Base-by-base conservation (phyloP, 2,113 vertebrate species). In the Pollimyrus isidori region DNA sequence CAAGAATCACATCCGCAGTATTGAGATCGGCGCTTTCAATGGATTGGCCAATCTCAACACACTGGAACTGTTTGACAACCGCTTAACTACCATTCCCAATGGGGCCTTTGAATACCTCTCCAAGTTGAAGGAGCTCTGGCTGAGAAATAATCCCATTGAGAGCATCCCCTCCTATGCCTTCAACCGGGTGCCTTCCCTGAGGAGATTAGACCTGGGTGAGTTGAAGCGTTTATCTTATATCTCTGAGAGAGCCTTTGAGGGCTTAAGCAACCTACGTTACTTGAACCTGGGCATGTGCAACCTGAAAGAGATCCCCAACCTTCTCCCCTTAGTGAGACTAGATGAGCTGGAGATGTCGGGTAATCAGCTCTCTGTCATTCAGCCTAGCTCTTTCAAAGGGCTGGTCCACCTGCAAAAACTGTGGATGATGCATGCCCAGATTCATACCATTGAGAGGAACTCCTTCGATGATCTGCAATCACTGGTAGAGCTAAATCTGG, bases 271-370 rank as follows among this genome's bases (percentile, higher is more conserved):
- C 93, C 96, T 99, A 93, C 98, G 98, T 91, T 99, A 99, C 96
- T 96, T 99, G 96, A 99, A 99, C 94, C 97, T 99, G 94, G 98
- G 98, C 93, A 99, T 99, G 98, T 99, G 98, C 95, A 99, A 99
- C 95, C 96, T 99, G 92, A 97, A 98, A 87, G 98, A 99, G 94
- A 99, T 99, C 92, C 98, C 98, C 93, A 99, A 99, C 94, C 98
- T 99, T 91, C 98, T 97, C 4, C 98, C 98, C 0, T 96, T 99
- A 92, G 95, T 99, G 88, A 98, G 97, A 92, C 94, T 99, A 91
- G 98, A 99, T 92, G 98, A 99, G 94, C 93, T 99, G 91, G 98
- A 99, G 94, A 98, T 99, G 96, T 99, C 98, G 88, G 98, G 98
- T 92, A 99, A 99, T 92, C 98, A 99, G 93, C 94, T 99, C 84